A percentile compares a stretch with the other conserved stretches of the same genome.
Conservation (phyloP, 2,797 vertebrate genomes). For the Anguilla pacifica region DNA sequence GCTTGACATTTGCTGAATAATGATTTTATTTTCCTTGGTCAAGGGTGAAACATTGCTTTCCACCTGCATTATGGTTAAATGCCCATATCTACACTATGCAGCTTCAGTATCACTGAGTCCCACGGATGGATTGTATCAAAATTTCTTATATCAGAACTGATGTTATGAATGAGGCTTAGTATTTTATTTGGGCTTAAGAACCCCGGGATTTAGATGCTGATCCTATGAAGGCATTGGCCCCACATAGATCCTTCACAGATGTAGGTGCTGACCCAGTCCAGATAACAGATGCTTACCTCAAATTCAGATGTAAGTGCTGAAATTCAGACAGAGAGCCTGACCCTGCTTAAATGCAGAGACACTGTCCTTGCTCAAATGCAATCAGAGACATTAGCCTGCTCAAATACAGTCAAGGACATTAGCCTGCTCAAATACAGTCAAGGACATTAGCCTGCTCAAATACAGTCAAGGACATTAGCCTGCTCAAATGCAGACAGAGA, state of each 20-base stretch:
- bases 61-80: background rate
- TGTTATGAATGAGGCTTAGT: background rate
- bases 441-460: too few relatives aligned
- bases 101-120: background rate
- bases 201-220: too few relatives aligned
- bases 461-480: too few relatives aligned
- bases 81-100: background rate
- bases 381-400: too few relatives aligned
- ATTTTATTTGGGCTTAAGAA: background rate
- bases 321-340: too few relatives aligned
- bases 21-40: background rate
- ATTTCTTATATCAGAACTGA: background rate
- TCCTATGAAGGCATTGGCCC: too few relatives aligned
- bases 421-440: too few relatives aligned
- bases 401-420: too few relatives aligned
- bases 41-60: background rate
- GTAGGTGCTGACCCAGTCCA: background rate
- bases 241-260: background rate
- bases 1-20: background rate
- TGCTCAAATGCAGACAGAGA: too few relatives aligned
- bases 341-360: too few relatives aligned
- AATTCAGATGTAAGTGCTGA: too few relatives aligned
- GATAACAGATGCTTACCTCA: background rate
- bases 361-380: too few relatives aligned
- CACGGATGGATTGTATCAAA: background rate